These are phyloP conservation scores for Netelia fuscicornis DNA, from an alignment of 2,888 invertebrate species.

Conservation along the genomic window DNA sequence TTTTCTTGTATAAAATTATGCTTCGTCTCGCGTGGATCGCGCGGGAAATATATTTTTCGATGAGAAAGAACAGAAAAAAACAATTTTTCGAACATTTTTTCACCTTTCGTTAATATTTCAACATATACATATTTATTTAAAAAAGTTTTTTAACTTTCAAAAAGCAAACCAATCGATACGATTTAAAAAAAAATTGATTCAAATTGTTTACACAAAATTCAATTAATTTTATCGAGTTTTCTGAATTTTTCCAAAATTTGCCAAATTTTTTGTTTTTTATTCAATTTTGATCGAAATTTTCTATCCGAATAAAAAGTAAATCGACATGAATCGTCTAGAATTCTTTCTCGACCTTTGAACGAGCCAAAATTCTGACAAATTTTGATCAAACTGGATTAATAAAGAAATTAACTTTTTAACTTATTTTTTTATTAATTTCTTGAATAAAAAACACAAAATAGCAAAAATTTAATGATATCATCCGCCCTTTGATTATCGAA, in stretches of 20 bases:
- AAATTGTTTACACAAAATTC: not conserved
- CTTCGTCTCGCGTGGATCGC: not conserved
- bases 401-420: too few relatives aligned
- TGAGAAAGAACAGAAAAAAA: too few relatives aligned
- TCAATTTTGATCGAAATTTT: not conserved
- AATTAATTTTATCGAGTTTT: not conserved
- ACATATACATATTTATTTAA: not conserved
- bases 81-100: not conserved
- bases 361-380: too few relatives aligned
- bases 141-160: not conserved
- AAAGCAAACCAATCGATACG: not conserved
- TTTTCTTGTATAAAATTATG: constrained; percentile 29
- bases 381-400: too few relatives aligned
- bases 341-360: too few relatives aligned
- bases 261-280: not conserved
- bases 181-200: not conserved
- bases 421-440: too few relatives aligned
- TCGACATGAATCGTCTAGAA: too few relatives aligned
- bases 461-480: too few relatives aligned
- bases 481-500: too few relatives aligned
- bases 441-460: too few relatives aligned
- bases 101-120: not conserved
- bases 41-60: not conserved
- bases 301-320: not conserved
- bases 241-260: not conserved